phyloP scores from a whole-genome alignment of 2,888 invertebrate genomes.

The Lysandra coridon region DNA sequence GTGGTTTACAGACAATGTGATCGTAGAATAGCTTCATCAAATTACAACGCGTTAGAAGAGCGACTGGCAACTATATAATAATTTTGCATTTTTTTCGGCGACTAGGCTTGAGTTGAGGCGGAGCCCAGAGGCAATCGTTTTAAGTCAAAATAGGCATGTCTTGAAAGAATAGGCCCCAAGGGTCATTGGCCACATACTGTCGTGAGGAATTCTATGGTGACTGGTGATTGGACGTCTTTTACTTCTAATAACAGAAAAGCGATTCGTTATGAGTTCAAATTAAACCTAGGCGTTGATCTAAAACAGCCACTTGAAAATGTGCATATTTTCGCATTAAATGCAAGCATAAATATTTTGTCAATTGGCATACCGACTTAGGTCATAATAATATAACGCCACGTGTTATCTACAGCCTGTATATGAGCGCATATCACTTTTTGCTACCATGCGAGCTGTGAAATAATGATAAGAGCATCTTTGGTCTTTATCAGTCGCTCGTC shows the following conservation, averaged over 20 bases:
- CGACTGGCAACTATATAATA: too few species aligned
- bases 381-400: conserved; percentile 18
- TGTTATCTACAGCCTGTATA: conserved; percentile 61
- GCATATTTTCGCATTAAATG: not conserved
- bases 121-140: too few species aligned
- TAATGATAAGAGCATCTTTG: conserved; percentile 71
- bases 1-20: not conserved
- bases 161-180: too few species aligned
- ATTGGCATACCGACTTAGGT: not conserved
- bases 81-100: too few species aligned
- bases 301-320: not conserved
- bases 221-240: not conserved
- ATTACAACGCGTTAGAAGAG: not conserved
- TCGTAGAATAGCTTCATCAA: not conserved
- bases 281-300: not conserved
- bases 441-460: conserved; percentile 65
- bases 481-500: conserved; percentile 70
- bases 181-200: not conserved
- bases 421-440: conserved; percentile 65
- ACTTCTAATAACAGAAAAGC: not conserved
- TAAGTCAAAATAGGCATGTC: too few species aligned
- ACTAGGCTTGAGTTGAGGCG: too few species aligned
- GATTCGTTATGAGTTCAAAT: not conserved
- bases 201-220: not conserved
- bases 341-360: not conserved